Evolutionary conservation across 2,797 vertebrate species (phyloP).

Genomic region (Cirrhinus molitorella): DNA sequence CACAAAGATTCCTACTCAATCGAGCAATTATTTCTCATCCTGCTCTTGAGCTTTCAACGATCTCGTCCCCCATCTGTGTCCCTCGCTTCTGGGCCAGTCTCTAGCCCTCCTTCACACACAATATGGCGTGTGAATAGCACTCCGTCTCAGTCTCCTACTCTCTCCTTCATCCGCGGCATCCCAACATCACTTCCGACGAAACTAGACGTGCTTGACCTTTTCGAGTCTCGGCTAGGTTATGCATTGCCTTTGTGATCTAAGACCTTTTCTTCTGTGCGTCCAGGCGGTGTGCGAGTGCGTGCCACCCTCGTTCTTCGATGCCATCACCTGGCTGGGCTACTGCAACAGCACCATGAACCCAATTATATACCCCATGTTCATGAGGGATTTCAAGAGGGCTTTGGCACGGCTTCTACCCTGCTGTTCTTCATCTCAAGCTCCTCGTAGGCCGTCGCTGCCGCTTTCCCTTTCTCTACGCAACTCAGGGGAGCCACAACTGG

Average conservation of each 20-base stretch:
- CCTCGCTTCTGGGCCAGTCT: constrained; percentile 67
- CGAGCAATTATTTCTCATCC: constrained; percentile 72
- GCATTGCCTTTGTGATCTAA: constrained; percentile 43
- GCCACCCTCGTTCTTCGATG: constrained; percentile 86
- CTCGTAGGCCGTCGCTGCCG: constrained; percentile 83
- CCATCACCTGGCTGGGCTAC: constrained; percentile 97
- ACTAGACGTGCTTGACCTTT: constrained; percentile 59
- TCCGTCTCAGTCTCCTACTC: constrained; percentile 54
- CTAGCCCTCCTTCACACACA: constrained; percentile 78
- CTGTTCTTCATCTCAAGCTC: constrained; percentile 76
- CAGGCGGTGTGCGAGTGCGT: constrained; percentile 93
- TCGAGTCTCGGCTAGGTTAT: constrained; percentile 2
- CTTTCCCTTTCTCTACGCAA: constrained; percentile 92
- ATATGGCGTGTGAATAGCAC: constrained; percentile 79
- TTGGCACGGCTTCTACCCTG: constrained; percentile 90
- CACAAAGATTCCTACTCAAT: constrained; percentile 68
- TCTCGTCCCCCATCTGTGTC: constrained; percentile 81
- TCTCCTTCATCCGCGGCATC: constrained; percentile 63
- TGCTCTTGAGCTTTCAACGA: constrained; percentile 72
- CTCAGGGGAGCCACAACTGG: constrained; percentile 87
- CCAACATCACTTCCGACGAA: constrained; percentile 63
- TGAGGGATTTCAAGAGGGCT: constrained; percentile 96
- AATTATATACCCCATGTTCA: constrained; percentile 98
- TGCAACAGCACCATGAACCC: constrained; percentile 99
- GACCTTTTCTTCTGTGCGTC: constrained; percentile 45